phyloP scores from a whole-genome alignment of 2,797 vertebrate genomes.

The Smutsia temminckii region DNA sequence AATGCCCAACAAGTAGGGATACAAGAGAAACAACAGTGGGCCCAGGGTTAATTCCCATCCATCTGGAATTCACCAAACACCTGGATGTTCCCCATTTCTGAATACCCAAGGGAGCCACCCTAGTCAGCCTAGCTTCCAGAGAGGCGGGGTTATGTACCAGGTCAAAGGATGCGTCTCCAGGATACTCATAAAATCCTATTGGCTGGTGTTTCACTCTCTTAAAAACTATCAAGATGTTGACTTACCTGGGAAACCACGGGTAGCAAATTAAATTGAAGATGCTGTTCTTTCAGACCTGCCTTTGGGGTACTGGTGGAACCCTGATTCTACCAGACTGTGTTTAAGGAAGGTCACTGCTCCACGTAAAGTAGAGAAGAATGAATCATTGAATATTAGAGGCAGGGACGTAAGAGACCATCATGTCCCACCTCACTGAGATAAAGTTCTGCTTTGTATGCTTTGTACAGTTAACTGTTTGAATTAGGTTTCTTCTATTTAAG shows the following conservation, averaged over 20 bases:
- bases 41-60: neutral
- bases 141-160: neutral
- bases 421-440: neutral
- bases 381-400: neutral
- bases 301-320: neutral
- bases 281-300: neutral
- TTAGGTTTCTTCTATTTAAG: neutral
- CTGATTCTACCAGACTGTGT: neutral
- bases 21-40: neutral
- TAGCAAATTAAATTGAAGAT: neutral
- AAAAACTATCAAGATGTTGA: neutral
- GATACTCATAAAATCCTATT: neutral
- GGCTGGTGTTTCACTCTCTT: neutral
- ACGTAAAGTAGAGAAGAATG: rapidly evolving
- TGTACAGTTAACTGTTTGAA: neutral
- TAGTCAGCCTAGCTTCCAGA: neutral
- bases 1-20: neutral
- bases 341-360: neutral
- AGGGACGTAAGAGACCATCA: neutral
- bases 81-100: neutral
- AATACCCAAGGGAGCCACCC: neutral
- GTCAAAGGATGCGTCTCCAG: neutral
- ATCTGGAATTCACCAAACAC: neutral
- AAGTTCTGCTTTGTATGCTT: neutral
- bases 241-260: neutral